A percentile compares a stretch with the other conserved stretches of the same genome.
Conservation (phyloP, 2,113 vertebrate species). For the Bos javanicus region DNA sequence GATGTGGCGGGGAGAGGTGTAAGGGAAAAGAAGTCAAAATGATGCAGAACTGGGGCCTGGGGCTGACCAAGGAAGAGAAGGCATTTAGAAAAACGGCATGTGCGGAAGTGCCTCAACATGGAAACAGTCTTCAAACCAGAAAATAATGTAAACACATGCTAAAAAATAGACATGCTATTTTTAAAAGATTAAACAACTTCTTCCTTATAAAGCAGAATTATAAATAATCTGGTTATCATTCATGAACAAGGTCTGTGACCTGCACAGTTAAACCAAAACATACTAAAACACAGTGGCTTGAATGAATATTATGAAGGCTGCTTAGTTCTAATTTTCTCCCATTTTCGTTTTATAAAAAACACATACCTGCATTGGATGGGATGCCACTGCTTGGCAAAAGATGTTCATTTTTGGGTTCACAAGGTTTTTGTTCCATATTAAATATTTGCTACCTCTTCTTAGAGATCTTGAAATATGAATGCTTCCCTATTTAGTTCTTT, state of each 20-base stretch:
- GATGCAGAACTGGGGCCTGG: neutral
- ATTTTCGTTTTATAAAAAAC: neutral
- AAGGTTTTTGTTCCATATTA: slow-evolving; percentile 53
- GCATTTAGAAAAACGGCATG: neutral
- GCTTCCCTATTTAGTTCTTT: slow-evolving; percentile 52
- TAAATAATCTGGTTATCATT: neutral
- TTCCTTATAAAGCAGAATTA: slow-evolving; percentile 9
- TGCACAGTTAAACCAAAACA: neutral
- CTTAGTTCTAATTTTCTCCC: neutral
- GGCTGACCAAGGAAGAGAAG: neutral
- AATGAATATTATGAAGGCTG: neutral
- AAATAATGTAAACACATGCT: neutral
- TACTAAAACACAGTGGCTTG: neutral
- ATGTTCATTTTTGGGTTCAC: slow-evolving; percentile 62
- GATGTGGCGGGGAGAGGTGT: neutral
- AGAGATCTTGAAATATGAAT: slow-evolving; percentile 51
- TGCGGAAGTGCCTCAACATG: neutral
- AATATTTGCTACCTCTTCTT: slow-evolving; percentile 53
- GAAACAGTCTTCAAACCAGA: neutral
- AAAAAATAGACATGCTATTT: neutral
- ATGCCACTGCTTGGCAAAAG: slow-evolving; percentile 37
- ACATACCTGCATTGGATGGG: slow-evolving; percentile 44
- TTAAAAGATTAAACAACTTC: neutral
- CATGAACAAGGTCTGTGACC: neutral
- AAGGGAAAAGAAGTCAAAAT: neutral